phyloP scores from a whole-genome alignment of 2,888 invertebrate species.

The Eulithis prunata region DNA sequence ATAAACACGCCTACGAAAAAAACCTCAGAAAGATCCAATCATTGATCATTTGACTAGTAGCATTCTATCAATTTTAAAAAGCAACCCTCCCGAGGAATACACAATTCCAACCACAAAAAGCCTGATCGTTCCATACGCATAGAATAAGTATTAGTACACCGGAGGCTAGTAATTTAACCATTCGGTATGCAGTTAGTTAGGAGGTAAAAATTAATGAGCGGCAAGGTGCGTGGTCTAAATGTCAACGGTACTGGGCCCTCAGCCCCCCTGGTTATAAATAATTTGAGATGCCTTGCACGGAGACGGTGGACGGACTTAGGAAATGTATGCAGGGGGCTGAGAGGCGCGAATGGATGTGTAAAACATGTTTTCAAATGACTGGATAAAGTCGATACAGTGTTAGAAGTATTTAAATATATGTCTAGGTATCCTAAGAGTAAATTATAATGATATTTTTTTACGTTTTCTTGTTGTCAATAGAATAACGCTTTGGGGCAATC shows the following conservation, averaged over 20 bases:
- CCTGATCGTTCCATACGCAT: slow-evolving; percentile 10
- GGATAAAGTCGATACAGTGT: no score
- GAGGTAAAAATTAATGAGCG: slow-evolving; percentile 42
- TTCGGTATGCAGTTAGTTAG: slow-evolving; percentile 38
- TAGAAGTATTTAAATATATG: no score
- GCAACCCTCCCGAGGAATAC: not conserved
- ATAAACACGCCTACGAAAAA: no score
- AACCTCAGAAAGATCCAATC: no score
- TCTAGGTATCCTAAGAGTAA: no score
- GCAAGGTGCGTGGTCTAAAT: slow-evolving; percentile 41
- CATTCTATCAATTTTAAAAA: no score
- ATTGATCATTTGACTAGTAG: no score
- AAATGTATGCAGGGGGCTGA: not conserved
- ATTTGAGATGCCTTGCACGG: slow-evolving; percentile 38
- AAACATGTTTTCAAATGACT: no score
- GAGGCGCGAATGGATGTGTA: not conserved
- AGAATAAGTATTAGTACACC: not conserved
- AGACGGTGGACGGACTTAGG: slow-evolving; percentile 22
- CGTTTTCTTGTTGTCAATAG: no score
- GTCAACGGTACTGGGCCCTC: slow-evolving; percentile 33
- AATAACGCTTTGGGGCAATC: no score
- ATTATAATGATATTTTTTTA: no score
- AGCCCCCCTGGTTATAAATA: slow-evolving; percentile 29
- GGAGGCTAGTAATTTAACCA: slow-evolving; percentile 25
- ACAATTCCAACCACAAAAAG: slow-evolving; percentile 3